Conservation (phyloP, 2,797 vertebrate genomes). For the Carcharodon carcharias region DNA sequence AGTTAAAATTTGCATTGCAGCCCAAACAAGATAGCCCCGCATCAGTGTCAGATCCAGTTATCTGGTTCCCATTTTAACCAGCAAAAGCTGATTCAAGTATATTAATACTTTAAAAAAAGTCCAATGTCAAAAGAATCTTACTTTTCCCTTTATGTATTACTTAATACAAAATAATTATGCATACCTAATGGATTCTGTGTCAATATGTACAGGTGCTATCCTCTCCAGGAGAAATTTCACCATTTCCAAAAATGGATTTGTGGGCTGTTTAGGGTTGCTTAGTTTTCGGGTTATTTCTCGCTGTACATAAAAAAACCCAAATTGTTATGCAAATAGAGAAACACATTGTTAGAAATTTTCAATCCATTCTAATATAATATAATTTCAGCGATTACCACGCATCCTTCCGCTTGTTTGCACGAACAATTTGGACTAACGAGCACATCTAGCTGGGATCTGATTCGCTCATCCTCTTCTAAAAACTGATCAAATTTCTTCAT, state of each 20-base stretch:
- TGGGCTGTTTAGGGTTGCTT: constrained; percentile 93
- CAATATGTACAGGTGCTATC: constrained; percentile 94
- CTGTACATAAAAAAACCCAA: constrained; percentile 55
- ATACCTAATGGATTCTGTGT: constrained; percentile 90
- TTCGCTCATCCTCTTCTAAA: constrained; percentile 90
- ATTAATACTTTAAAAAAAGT: neutral
- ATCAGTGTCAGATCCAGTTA: too few species aligned
- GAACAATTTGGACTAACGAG: constrained; percentile 90
- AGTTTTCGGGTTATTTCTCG: constrained; percentile 96
- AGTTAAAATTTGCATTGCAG: neutral
- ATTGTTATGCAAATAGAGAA: constrained; percentile 28
- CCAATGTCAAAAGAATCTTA: neutral
- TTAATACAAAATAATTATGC: neutral
- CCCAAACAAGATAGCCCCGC: neutral
- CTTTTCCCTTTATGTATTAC: neutral
- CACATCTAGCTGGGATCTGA: constrained; percentile 86
- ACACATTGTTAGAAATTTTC: neutral
- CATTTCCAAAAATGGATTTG: constrained; percentile 97
- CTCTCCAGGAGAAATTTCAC: constrained; percentile 95
- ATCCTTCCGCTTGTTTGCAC: constrained; percentile 94
- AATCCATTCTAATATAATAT: neutral
- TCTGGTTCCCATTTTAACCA: neutral
- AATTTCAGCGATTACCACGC: constrained; percentile 70
- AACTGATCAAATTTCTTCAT: constrained; percentile 97
- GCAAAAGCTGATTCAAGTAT: neutral